These are phyloP conservation scores for Himalopsyche japonica DNA, from an alignment of 2,888 invertebrate genomes.

Conservation along the genomic window DNA sequence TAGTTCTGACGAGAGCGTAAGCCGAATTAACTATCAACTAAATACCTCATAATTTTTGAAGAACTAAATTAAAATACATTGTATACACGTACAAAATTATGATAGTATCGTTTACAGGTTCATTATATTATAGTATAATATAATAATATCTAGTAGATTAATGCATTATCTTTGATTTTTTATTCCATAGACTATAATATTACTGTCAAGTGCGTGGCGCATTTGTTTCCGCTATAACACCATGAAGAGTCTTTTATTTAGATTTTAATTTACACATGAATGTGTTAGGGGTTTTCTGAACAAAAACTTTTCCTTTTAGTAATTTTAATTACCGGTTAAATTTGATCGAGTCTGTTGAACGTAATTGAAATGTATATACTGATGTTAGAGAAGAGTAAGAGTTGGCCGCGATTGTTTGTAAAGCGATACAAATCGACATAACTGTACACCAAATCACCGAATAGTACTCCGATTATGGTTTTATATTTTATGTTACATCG, in stretches of 20 bases:
- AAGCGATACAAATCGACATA: conserved; percentile 5
- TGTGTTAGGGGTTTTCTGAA: background rate
- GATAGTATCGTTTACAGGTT: no score
- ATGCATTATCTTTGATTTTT: no score
- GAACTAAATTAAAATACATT: no score
- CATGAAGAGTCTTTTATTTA: background rate
- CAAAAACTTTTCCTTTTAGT: background rate
- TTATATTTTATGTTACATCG: background rate
- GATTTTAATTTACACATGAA: background rate
- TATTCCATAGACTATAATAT: no score
- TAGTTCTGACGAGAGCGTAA: no score
- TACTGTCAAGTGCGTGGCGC: no score
- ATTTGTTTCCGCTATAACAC: no score
- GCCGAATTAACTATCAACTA: no score
- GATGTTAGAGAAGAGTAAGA: conserved; percentile 16
- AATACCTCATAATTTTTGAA: no score
- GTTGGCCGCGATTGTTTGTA: conserved; percentile 12
- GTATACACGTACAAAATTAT: no score
- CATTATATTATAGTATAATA: no score
- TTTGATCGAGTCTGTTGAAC: background rate
- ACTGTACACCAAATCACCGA: background rate
- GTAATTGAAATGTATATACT: background rate
- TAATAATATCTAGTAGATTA: no score
- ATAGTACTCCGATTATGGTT: background rate
- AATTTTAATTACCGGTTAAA: background rate